These are phyloP conservation scores for Pachypeltis micranthus DNA, from an alignment of 1,140 invertebrate genomes.

Conservation along the genomic window DNA sequence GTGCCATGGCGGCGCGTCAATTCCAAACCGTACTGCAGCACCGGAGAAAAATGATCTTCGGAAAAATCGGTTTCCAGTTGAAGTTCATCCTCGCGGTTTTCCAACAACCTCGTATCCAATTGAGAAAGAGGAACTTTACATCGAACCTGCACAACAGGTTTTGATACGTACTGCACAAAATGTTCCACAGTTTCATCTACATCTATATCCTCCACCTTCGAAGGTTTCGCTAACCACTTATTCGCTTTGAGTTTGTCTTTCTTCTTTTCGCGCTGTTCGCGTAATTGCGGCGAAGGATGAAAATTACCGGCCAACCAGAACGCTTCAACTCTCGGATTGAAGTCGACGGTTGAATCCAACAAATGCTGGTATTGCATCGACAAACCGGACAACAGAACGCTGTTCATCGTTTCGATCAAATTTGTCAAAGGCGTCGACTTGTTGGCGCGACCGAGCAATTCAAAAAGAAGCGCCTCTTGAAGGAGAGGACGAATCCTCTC, in stretches of 20 bases:
- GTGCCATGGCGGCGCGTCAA: slow-evolving; percentile 44
- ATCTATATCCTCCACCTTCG: slow-evolving; percentile 14
- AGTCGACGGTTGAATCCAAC: slow-evolving; percentile 51
- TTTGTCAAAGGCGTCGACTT: slow-evolving; percentile 36
- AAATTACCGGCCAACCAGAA: slow-evolving; percentile 66
- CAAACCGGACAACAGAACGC: slow-evolving; percentile 46
- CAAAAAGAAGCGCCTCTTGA: slow-evolving; percentile 46
- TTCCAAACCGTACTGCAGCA: slow-evolving; percentile 40
- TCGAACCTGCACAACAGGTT: slow-evolving; percentile 51
- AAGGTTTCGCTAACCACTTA: slow-evolving; percentile 15
- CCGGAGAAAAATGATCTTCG: slow-evolving; percentile 36
- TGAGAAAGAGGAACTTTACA: slow-evolving; percentile 48
- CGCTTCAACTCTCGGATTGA: slow-evolving; percentile 60
- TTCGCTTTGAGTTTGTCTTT: slow-evolving; percentile 33
- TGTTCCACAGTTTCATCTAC: slow-evolving; percentile 45
- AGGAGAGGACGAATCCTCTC: slow-evolving; percentile 41
- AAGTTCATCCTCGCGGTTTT: no score
- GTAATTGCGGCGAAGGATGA: slow-evolving; percentile 36
- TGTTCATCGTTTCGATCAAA: slow-evolving; percentile 55
- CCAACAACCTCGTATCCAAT: slow-evolving; percentile 30
- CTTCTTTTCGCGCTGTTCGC: slow-evolving; percentile 24
- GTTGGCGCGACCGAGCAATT: slow-evolving; percentile 35
- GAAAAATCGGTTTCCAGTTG: no score
- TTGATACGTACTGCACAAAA: slow-evolving; percentile 51
- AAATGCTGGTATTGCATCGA: slow-evolving; percentile 45